Conservation (phyloP, 2,113 vertebrate species). For the Indicator maculatus region DNA sequence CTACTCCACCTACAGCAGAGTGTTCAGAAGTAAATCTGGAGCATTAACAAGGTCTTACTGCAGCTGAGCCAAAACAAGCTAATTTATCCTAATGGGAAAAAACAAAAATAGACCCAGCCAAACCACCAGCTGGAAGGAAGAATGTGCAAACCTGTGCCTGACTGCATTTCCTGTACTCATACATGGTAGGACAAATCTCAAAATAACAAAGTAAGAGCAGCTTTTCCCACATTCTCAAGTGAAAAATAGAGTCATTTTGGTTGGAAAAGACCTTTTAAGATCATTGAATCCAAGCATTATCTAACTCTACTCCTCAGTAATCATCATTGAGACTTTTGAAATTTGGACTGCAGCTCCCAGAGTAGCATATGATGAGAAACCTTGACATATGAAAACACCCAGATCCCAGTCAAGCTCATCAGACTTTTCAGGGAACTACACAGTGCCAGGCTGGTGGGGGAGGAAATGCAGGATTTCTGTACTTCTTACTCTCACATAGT, state of each 20-base stretch:
- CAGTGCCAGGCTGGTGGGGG: accelerated
- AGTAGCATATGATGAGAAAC: not conserved
- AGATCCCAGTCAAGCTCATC: not conserved
- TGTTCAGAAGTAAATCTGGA: not conserved
- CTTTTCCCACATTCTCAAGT: not conserved
- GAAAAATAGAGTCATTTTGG: not conserved
- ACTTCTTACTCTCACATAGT: not conserved
- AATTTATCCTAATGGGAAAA: not conserved
- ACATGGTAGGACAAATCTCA: not conserved
- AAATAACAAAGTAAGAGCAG: not conserved
- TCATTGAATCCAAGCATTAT: too few species aligned
- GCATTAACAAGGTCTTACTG: not conserved
- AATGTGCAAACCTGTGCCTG: not conserved
- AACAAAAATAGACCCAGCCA: not conserved
- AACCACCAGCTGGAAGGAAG: not conserved
- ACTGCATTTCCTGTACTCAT: not conserved
- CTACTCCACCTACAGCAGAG: not conserved
- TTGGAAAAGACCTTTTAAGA: too few species aligned
- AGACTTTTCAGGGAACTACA: not conserved
- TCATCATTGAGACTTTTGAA: not conserved
- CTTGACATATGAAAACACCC: not conserved
- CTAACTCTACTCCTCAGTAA: not conserved
- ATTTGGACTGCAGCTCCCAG: not conserved
- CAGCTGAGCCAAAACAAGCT: not conserved
- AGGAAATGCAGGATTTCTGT: not conserved